Evolutionary conservation across 2,888 invertebrate species (phyloP), one percentile per base, ranked within the genome.

Genomic region (Ypsolopha scabrella): DNA sequence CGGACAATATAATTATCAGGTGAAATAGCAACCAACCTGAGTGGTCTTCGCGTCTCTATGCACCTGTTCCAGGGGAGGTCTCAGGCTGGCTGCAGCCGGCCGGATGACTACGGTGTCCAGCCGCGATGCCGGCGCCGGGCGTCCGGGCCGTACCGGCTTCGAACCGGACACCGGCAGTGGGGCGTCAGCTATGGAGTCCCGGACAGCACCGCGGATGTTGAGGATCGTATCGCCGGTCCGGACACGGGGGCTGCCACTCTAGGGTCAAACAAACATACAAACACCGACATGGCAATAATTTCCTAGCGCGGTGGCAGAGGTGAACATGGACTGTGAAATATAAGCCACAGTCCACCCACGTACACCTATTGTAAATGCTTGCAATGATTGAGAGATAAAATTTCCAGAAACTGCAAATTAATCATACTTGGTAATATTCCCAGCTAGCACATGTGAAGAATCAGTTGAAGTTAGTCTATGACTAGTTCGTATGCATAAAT

Each of bases 151-250:
- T 0, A 80, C 80, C 14, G 81, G 79, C 1, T 82, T 41, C 7
- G 54, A 34, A 24, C 24, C 24, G 4, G 24, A 24, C 2, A 24
- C 24, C 6, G 49, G 47, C 1, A 47, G 34, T 4, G 47, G 45
- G 8, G 36, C 9, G 63, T 86, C 86, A 0, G 82, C 83, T 52
- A 86, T 85, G 0, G 80, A 80, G 57, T 85, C 85, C 0, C 83
- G 75, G 0, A 86, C 76, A 0, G 81, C 82, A 7, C 83, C 83
- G 52, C 80, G 78, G 57, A 86, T 85, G 66, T 85, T 85, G 11
- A 86, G 72, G 53, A 85, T 82, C 0, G 86, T 86, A 60, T 81
- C 86, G 7, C 80, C 85, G 0, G 85, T 85, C 57, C 79, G 74
- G 8, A 83, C 82, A 36, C 83, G 80, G 0, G 80, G 71, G 4